Conservation (phyloP, 2,797 vertebrate genomes). For the Pseudomugil tenellus region DNA sequence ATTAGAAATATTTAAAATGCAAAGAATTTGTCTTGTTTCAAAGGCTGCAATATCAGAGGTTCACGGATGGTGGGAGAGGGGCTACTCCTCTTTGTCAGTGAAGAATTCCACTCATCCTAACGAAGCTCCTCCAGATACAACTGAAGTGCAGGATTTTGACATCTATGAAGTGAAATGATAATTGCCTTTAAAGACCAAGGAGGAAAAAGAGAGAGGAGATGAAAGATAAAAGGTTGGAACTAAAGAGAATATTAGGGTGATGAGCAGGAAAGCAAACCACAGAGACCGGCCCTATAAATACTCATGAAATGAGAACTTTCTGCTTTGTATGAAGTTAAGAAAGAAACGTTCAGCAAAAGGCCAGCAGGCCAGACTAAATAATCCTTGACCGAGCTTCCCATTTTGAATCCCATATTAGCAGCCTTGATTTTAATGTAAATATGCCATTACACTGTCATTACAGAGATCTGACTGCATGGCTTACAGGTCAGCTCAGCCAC, state of each 20-base stretch:
- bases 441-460: slow-evolving; percentile 99
- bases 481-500: slow-evolving; percentile 99
- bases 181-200: slow-evolving; percentile 84
- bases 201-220: slow-evolving; percentile 81
- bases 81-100: slow-evolving; percentile 72
- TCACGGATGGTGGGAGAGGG: slow-evolving; percentile 53
- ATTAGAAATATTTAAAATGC: slow-evolving; percentile 80
- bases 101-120: slow-evolving; percentile 82
- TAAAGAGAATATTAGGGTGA: slow-evolving; percentile 87
- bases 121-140: slow-evolving; percentile 77
- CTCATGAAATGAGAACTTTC: slow-evolving; percentile 99
- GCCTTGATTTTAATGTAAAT: slow-evolving; percentile 99
- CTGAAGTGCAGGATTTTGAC: slow-evolving; percentile 78
- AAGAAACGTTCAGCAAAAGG: slow-evolving; percentile 93
- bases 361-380: slow-evolving; percentile 99
- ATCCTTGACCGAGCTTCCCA: slow-evolving; percentile 98
- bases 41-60: slow-evolving; percentile 70
- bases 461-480: slow-evolving; percentile 97
- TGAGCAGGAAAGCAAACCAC: slow-evolving; percentile 82
- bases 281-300: slow-evolving; percentile 93
- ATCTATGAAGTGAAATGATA: slow-evolving; percentile 82
- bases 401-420: slow-evolving; percentile 99
- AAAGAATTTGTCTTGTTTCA: slow-evolving; percentile 76
- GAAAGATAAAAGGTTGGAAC: slow-evolving; percentile 84
- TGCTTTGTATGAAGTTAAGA: slow-evolving; percentile 95